Evolutionary conservation across 2,797 vertebrate species (phyloP).

Genomic region (Poeciliopsis infans): DNA sequence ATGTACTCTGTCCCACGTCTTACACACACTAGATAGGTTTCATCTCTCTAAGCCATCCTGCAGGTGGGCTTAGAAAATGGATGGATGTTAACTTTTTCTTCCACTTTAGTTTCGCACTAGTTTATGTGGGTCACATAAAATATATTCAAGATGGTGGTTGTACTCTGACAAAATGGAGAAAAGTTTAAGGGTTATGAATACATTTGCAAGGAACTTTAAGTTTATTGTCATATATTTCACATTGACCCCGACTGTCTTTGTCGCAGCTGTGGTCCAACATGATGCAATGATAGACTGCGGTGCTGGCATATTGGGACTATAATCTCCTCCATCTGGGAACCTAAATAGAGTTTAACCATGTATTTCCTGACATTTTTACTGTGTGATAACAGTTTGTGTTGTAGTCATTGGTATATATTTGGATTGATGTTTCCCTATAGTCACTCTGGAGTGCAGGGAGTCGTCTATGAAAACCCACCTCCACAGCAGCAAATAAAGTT

Average conservation of each 20-base stretch:
- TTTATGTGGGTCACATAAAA: not conserved
- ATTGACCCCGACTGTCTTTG: constrained; percentile 8
- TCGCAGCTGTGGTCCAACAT: constrained; percentile 6
- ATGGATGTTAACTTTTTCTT: not conserved
- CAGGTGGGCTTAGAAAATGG: not conserved
- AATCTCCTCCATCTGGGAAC: constrained; percentile 5
- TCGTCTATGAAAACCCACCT: constrained; percentile 39
- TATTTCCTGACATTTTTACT: constrained; percentile 26
- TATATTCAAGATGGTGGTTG: not conserved
- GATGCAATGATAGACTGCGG: constrained; percentile 9
- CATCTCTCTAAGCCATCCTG: not conserved
- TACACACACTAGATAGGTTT: not conserved
- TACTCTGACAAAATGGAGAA: not conserved
- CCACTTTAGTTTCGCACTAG: not conserved
- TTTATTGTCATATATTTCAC: constrained; percentile 15
- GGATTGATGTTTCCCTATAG: constrained; percentile 45
- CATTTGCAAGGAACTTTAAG: not conserved
- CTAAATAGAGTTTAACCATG: constrained; percentile 32
- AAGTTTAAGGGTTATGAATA: not conserved
- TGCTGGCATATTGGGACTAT: not conserved
- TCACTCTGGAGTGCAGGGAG: constrained; percentile 34
- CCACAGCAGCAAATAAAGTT: constrained; percentile 50
- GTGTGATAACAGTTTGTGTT: constrained; percentile 28
- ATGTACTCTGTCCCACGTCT: not conserved
- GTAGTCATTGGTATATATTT: not conserved